phyloP scores from a whole-genome alignment of 1,140 invertebrate species.

The Hycleus phaleratus region DNA sequence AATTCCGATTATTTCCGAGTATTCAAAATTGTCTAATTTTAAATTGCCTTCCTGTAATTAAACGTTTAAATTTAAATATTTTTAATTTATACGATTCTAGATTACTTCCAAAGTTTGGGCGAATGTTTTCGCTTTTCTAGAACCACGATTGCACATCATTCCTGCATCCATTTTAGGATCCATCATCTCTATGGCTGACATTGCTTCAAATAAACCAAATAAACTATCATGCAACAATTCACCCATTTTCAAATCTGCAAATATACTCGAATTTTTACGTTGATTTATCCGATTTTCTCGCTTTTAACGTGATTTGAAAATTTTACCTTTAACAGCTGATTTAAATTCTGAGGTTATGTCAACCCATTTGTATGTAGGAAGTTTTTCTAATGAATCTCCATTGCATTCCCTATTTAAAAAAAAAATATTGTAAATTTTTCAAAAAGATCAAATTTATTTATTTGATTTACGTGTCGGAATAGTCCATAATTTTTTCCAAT shows the following conservation, averaged over 20 bases:
- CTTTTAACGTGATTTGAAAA: conserved; percentile 4
- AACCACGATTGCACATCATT: conserved; percentile 88
- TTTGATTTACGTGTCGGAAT: conserved; percentile 8
- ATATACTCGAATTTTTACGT: not conserved
- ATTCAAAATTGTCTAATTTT: conserved; percentile 68
- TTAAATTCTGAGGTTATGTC: conserved; percentile 73
- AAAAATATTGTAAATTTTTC: not conserved
- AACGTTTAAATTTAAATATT: conserved; percentile 14
- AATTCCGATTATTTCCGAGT: conserved; percentile 72
- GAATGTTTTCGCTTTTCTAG: conserved; percentile 79
- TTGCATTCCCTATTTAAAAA: conserved; percentile 8
- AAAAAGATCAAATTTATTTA: not conserved
- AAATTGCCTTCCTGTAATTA: conserved; percentile 59
- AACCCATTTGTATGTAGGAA: conserved; percentile 56
- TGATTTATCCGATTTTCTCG: not conserved
- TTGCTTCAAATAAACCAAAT: conserved; percentile 95
- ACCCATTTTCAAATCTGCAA: conserved; percentile 70
- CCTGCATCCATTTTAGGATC: conserved; percentile 99
- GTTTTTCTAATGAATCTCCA: conserved; percentile 7
- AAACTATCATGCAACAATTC: conserved; percentile 79
- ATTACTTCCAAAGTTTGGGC: conserved; percentile 73
- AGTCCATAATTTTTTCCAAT: conserved; percentile 9
- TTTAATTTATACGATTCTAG: conserved; percentile 3
- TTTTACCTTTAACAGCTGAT: conserved; percentile 53
- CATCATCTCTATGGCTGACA: conserved; percentile 99